Percentiles rank a stretch among this genome's conserved stretches.
Conservation (phyloP, 1,140 invertebrate genomes). For the Samia ricini region DNA sequence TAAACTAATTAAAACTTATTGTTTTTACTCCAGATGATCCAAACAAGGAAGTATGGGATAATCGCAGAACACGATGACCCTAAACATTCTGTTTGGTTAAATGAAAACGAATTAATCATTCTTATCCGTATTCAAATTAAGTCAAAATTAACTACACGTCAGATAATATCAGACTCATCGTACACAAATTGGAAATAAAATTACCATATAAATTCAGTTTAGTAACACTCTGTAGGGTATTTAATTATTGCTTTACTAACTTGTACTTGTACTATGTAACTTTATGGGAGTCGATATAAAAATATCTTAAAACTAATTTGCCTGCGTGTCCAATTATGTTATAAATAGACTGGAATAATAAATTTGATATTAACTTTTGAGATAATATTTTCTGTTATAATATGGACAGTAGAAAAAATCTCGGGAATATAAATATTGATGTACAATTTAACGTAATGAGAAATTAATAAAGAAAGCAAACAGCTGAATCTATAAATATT, state of each 20-base stretch:
- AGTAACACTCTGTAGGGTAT: not conserved
- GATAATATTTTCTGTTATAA: not conserved
- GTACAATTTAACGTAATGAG: too few relatives aligned
- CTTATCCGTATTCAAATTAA: slow-evolving; percentile 51
- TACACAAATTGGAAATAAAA: slow-evolving; percentile 31
- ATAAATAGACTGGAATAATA: not conserved
- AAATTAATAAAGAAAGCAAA: too few relatives aligned
- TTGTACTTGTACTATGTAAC: not conserved
- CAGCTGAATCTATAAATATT: too few relatives aligned
- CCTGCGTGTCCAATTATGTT: not conserved
- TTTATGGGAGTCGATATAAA: not conserved
- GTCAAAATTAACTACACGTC: slow-evolving; percentile 36
- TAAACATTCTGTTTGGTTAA: slow-evolving; percentile 31
- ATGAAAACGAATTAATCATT: slow-evolving; percentile 34
- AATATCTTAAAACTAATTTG: not conserved
- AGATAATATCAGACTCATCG: slow-evolving; percentile 28
- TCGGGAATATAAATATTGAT: not conserved
- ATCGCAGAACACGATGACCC: slow-evolving; percentile 46
- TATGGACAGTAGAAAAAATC: not conserved
- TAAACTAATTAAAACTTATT: too few relatives aligned
- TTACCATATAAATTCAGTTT: slow-evolving; percentile 33
- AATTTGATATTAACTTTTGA: not conserved
- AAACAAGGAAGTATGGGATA: too few relatives aligned
- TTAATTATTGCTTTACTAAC: not conserved
- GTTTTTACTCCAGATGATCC: too few relatives aligned